These are phyloP conservation scores for Bombus huntii DNA, from an alignment of 1,140 invertebrate species.

Conservation along the genomic window DNA sequence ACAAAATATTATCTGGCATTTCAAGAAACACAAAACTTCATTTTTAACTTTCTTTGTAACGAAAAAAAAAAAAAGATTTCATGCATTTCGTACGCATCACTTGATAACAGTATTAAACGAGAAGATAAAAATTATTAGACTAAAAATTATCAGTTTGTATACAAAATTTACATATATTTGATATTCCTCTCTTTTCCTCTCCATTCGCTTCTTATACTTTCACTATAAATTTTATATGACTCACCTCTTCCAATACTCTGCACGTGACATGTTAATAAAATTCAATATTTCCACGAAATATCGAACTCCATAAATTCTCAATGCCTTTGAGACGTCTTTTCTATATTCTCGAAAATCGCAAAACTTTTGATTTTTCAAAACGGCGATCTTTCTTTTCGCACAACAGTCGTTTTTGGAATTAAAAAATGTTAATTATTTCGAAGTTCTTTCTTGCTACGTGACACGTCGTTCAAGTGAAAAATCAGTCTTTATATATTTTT, in stretches of 20 bases:
- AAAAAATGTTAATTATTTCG: not conserved
- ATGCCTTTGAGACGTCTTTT: not conserved
- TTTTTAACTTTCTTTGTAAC: no score
- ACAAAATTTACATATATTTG: not conserved
- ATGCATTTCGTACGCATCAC: not conserved
- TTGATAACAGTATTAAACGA: not conserved
- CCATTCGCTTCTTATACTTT: not conserved
- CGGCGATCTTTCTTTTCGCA: not conserved
- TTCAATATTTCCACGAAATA: not conserved
- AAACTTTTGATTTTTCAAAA: not conserved
- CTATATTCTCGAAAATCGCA: not conserved
- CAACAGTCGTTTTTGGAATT: not conserved
- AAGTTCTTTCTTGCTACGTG: not conserved
- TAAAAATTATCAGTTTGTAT: not conserved
- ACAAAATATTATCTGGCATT: not conserved
- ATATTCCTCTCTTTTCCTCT: no score
- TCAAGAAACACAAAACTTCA: no score
- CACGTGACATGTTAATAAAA: slow-evolving; percentile 4
- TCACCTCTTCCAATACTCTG: not conserved
- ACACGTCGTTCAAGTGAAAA: not conserved
- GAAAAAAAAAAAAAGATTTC: not conserved
- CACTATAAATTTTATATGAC: not conserved
- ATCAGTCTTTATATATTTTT: not conserved
- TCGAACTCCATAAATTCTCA: not conserved
- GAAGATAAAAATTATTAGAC: not conserved